phyloP scores from a whole-genome alignment of 2,113 vertebrate genomes.

The Lucifuga dentata region DNA sequence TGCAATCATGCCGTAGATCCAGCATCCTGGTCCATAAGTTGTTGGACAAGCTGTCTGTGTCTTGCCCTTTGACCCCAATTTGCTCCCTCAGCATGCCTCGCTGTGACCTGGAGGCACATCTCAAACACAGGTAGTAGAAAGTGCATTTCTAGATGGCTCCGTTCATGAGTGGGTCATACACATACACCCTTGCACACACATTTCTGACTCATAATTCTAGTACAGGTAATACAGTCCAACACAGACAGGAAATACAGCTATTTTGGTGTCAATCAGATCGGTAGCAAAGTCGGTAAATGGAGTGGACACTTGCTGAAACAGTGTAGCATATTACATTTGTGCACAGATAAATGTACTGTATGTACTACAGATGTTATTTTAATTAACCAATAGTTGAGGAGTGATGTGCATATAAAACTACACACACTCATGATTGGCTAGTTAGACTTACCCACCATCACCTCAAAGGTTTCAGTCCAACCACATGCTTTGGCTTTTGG shows the following conservation, averaged over 20 bases:
- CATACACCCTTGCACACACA: background rate
- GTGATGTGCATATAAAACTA: background rate
- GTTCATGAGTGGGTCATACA: background rate
- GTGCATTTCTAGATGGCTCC: background rate
- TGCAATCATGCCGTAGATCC: conserved; percentile 94
- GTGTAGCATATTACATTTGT: no score
- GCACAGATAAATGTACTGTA: no score
- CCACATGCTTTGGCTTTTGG: conserved; percentile 60
- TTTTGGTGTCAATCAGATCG: background rate
- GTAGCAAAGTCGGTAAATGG: no score
- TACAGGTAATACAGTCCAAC: conserved; percentile 13
- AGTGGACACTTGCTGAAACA: no score
- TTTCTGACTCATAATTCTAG: background rate
- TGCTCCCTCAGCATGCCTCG: conserved; percentile 95
- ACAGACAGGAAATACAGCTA: background rate
- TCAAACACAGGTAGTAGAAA: conserved; percentile 92
- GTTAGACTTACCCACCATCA: conserved; percentile 16
- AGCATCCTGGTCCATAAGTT: conserved; percentile 98
- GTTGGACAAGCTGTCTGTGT: conserved; percentile 93
- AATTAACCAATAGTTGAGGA: no score
- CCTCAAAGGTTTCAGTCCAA: conserved; percentile 13
- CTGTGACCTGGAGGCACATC: conserved; percentile 95
- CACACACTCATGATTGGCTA: background rate
- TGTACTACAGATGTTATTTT: no score
- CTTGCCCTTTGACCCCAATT: conserved; percentile 89